Base-by-base conservation (phyloP, 1,140 invertebrate species). In the Panagrolaimus sp. region DNA sequence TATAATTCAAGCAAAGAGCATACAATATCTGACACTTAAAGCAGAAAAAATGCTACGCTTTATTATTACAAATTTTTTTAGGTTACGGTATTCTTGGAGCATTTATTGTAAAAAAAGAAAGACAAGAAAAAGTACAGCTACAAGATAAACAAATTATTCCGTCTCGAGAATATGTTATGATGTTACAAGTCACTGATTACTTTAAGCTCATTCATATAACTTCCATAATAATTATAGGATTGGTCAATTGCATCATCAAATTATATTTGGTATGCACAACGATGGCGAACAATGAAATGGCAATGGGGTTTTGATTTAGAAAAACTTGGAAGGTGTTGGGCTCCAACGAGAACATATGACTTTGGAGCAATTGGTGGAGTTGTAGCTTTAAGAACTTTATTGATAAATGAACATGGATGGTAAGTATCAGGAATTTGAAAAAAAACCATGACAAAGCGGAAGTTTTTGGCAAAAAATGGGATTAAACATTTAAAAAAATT, bases 271-370 rank as follows among this genome's bases (percentile, higher is more conserved):
- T 57, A 25, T 27, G 51, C 51, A 1, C 51, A 57, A 23, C 11
- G 51, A 57, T 57, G 51, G 51, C 51, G 51, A 20, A 57, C 51
- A 23, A 57, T 57, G 51, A 57, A 57, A 57, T 57, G 51, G 51
- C 51, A 57, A 25, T 57, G 51, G 51, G 51, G 51, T 8, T 57
- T 57, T 27, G 51, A 57, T 20, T 20, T 57, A 11, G 51, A 57
- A 5, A 57, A 57, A 27, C 51, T 57, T 57, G 51, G 51, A 11
- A 14, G 51, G 20, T 57, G 51, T 27, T 57, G 51, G 51, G 51
- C 51, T 2, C 51, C 51, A 9, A 57, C 51, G 3, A 1, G 51
- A 27, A 57, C 51, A 11, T 57, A 57, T 16, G 51, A 57, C 20
- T 57, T 57, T 27, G 51, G 51, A 1, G 51, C 51, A 2, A 57